Base-by-base conservation (phyloP, 2,888 invertebrate species). In the Chalcis sispes region DNA sequence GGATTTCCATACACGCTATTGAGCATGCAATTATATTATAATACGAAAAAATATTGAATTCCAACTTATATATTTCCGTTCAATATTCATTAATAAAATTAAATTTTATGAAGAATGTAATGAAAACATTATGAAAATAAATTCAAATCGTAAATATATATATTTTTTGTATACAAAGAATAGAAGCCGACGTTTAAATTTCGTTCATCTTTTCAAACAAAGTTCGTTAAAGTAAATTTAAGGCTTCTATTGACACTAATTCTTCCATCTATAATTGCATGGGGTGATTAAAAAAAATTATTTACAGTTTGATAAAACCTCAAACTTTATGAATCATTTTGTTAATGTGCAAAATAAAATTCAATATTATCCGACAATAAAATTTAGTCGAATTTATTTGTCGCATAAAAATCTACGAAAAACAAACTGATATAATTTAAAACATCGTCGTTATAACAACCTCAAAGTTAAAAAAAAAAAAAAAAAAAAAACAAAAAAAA, bases 401-500 rank as follows among this genome's bases (percentile, higher is more conserved):
- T 36, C 73, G 64, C 69, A 56, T 73, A 73, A 70, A 77, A 71
- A 58, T 54, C 42, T 23, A 23, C 62, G 71, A 61, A 67, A 67
- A 72, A 75, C 72, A 67, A 75, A 77, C 72, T 62, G 72, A 27
- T 75, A 71, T 75, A 77, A 77, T 75, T 77, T 58, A 69, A 67
- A 77, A 52, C 59, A 73, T 58, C 32, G 50, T 62, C 42, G 20
- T 59, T 52, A 48, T 62, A 70, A 46, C 23, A 58, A 27, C 46
- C 56, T 13, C 1, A 42, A 13, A 40, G 1, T 13, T 15, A 40
- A 0, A 27, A 59, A 59, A 61, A 69, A 59, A 64, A 61, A n/a
- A n/a, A n/a, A n/a, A n/a, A n/a, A n/a, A 42, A 13, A 40, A 3
- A 15, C 8, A 40, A 0, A 27, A 59, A 59, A 61, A 69, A 59